Evolutionary conservation across 2,113 vertebrate species (phyloP), one percentile per base, ranked within the genome.

Genomic region (Crotalus viridis): DNA sequence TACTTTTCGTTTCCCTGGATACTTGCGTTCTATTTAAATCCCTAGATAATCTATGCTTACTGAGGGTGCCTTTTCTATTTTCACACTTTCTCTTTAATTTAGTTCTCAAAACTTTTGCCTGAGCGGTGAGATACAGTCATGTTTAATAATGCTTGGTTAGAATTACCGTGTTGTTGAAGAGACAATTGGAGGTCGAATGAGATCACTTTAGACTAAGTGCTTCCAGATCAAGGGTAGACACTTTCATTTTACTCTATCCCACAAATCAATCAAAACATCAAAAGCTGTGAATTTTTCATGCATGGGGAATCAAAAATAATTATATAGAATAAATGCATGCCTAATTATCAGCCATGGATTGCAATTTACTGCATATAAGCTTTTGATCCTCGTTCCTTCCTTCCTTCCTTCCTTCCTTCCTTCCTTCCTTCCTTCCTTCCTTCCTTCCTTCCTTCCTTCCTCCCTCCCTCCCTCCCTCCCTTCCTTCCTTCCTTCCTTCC

Each of bases 381-480:
- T 74, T 74, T 74, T 74, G 64, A 74, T 33, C n/a, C 15, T 81
- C 69, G 2, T 19, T 19, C 64, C 64, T 74, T 13, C n/a, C 64
- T 33, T 15, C 10, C 64, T 33, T 13, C 28, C 64, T 33, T 12
- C 61, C 64, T 74, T 17, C 64, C 28, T 69, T 69, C 26, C 26
- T 61, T 28, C 61, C 54, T 17, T 55, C 54, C 12, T n/a, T 15
- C n/a, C 64, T 19, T 15, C 10, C 64, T 48, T 7, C 46, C 46
- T 48, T 7, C 46, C 46, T 48, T 1, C 46, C 46, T 48, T 0
- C 46, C 46, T 48, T 0, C 46, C 46, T 48, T 0, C 46, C 5
- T 48, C 0, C 46, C 46, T 48, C 0, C 46, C 46, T 48, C 0
- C 46, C 46, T 6, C 5, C 46, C 5, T 5, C 0, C 46, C 46